Evolutionary conservation across 2,888 invertebrate species (phyloP), one percentile per base, ranked within the genome.

Genomic region (Zhuqinia jingwanae): DNA sequence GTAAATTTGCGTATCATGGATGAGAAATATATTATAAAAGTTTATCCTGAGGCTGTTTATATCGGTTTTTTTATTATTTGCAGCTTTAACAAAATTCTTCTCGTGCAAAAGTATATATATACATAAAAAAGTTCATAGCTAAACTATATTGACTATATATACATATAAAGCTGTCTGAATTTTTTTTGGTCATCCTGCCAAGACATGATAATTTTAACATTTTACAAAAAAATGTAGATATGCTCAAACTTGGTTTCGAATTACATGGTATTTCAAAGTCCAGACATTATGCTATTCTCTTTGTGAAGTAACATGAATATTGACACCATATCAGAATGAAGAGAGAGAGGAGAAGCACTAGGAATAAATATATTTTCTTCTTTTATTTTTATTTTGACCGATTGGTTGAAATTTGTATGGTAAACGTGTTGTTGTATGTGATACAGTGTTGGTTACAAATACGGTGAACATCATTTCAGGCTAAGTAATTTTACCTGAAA

Each of bases 381-480:
- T 42, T n/a, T n/a, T n/a, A n/a, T 27, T 22, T 25, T 63, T n/a
- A n/a, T 30, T 47, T 53, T 60, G n/a, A 70, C 78, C 63, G 47
- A 63, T 65, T 85, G 45, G 85, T 70, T 78, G 77, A 78, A 78
- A 53, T n/a, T n/a, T n/a, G n/a, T n/a, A n/a, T n/a, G n/a, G n/a
- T n/a, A n/a, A n/a, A n/a, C n/a, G n/a, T n/a, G n/a, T n/a, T n/a
- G n/a, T n/a, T 84, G 78, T 79, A 65, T 73, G 85, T 78, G 56
- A 58, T 85, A 84, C 84, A 78, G 78, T 85, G 78, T 60, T 77
- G 85, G 78, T 78, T 70, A 60, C 85, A 85, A 85, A 78, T 73
- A 78, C 73, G 73, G 85, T 79, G 79, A 85, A 85, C 79, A 85
- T 85, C 53, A 85, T 85, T 85, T 85, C 53, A 53, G 80, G 75